These are phyloP conservation scores for Chironex yamaguchii DNA, from an alignment of 30 jellyfish, hydroid and myxozoan species.

Conservation along the genomic window DNA sequence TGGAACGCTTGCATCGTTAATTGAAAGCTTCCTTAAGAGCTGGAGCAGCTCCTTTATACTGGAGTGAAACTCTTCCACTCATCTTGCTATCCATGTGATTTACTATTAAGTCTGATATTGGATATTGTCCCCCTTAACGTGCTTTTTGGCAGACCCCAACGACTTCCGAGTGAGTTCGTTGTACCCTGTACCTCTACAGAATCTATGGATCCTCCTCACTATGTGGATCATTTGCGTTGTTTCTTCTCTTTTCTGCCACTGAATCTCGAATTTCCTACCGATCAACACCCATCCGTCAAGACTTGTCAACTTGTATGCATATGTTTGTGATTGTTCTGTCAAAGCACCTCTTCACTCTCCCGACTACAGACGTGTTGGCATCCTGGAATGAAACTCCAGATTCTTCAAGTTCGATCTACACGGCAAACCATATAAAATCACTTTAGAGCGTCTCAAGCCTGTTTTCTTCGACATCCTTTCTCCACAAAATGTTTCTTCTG, in stretches of 20 bases:
- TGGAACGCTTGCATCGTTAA: constrained; percentile 48
- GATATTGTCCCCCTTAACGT: background rate
- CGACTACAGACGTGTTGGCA: background rate
- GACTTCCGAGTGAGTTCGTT: background rate
- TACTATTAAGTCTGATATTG: constrained; percentile 25
- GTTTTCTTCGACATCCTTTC: no score
- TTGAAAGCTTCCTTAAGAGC: constrained; percentile 36
- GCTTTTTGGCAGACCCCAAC: background rate
- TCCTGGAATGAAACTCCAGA: no score
- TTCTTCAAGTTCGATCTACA: no score
- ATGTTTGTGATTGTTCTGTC: background rate
- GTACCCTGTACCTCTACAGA: background rate
- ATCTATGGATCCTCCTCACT: background rate
- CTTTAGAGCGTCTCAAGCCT: no score
- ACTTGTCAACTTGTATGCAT: background rate
- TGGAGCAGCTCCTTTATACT: background rate
- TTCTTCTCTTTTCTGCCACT: background rate
- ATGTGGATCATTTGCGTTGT: background rate
- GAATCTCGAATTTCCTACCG: background rate
- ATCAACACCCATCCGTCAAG: background rate
- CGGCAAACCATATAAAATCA: no score
- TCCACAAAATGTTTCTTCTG: no score
- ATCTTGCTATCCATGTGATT: constrained; percentile 38
- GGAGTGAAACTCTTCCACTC: constrained; percentile 61
- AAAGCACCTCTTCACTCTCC: background rate